Evolutionary conservation across 2,113 vertebrate genomes (phyloP).

Genomic region (Microtus montanus): DNA sequence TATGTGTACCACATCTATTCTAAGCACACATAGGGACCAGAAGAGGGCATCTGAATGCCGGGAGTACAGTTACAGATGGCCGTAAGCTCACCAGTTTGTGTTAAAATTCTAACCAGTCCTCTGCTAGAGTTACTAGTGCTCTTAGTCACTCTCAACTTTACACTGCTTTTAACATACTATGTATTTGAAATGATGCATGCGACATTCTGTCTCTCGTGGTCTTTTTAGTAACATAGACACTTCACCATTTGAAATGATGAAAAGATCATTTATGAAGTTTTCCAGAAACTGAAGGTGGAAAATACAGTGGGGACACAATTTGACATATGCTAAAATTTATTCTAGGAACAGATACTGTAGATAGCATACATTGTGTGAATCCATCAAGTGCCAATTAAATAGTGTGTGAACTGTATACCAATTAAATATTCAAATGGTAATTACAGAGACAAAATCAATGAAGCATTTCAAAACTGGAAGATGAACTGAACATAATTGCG

Average conservation of each 20-base stretch:
- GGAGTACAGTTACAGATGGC: background rate
- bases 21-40: background rate
- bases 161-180: background rate
- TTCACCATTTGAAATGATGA: background rate
- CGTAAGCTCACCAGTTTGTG: background rate
- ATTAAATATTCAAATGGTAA: background rate
- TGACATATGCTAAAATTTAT: background rate
- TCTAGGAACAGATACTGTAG: background rate
- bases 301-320: rapidly evolving
- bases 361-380: background rate
- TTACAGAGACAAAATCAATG: too few relatives aligned
- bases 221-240: background rate
- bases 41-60: background rate
- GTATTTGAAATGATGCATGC: background rate
- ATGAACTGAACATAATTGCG: background rate
- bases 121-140: background rate
- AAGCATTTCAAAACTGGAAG: background rate
- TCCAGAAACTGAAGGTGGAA: background rate
- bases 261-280: background rate
- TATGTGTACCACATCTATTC: background rate
- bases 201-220: too few relatives aligned
- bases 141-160: background rate
- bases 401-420: background rate
- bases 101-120: background rate
- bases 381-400: background rate